Percentiles rank a stretch among this genome's conserved stretches.
These are phyloP conservation scores for Drosophila bipectinata DNA, from an alignment of 1,140 invertebrate genomes.

Conservation along the genomic window DNA sequence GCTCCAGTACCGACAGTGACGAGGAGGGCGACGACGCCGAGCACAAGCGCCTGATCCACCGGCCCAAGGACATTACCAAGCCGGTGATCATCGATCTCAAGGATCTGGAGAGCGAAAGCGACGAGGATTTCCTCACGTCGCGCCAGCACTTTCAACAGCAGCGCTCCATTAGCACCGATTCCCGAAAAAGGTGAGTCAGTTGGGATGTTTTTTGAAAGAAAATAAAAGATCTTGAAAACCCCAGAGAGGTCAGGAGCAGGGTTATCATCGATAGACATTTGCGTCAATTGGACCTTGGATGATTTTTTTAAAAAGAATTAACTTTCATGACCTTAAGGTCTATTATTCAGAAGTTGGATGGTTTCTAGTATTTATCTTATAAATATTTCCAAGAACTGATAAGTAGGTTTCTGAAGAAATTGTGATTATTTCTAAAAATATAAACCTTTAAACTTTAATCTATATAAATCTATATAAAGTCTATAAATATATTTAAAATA, in stretches of 20 bases:
- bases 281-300: background rate
- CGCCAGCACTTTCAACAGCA: slow-evolving; percentile 79
- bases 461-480: too few species aligned
- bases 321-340: too few species aligned
- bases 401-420: background rate
- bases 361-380: background rate
- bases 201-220: too few species aligned
- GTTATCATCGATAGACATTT: background rate
- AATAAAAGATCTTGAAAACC: background rate
- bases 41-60: slow-evolving; percentile 77
- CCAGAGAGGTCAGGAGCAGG: background rate
- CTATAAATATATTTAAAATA: too few species aligned
- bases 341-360: too few species aligned
- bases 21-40: slow-evolving; percentile 81
- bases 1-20: slow-evolving; percentile 78
- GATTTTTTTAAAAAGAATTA: too few species aligned
- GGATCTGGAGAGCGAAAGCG: slow-evolving; percentile 82
- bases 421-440: too few species aligned
- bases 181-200: slow-evolving; percentile 76
- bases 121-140: slow-evolving; percentile 75
- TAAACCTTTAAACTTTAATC: too few species aligned
- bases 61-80: slow-evolving; percentile 82
- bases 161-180: slow-evolving; percentile 82
- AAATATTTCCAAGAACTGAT: background rate
- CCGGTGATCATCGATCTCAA: slow-evolving; percentile 83